Evolutionary conservation across 2,888 invertebrate species (phyloP).

Genomic region (Pollenia griseotomentosa): DNA sequence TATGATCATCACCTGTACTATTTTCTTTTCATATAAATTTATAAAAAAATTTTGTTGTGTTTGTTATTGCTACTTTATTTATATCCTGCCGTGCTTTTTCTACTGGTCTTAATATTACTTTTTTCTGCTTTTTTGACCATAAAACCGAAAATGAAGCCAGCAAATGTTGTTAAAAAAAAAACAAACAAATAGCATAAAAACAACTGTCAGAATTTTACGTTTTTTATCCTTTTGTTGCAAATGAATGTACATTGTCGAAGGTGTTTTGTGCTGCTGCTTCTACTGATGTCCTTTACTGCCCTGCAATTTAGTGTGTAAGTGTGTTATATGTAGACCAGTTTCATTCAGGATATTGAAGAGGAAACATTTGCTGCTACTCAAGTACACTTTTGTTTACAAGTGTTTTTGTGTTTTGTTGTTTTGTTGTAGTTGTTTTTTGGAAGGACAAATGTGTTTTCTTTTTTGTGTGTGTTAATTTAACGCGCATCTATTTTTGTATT

Average conservation of each 20-base stretch:
- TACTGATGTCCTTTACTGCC: slow-evolving; percentile 58
- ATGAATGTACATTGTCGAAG: slow-evolving; percentile 61
- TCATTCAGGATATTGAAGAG: slow-evolving; percentile 66
- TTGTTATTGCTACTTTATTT: slow-evolving; percentile 41
- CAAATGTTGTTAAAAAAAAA: slow-evolving; percentile 21
- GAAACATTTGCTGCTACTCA: slow-evolving; percentile 70
- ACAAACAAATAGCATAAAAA: slow-evolving; percentile 32
- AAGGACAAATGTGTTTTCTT: slow-evolving; percentile 33
- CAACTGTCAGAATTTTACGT: slow-evolving; percentile 27
- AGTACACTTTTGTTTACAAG: slow-evolving; percentile 72
- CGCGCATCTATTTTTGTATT: slow-evolving; percentile 59
- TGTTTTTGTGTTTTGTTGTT: slow-evolving; percentile 57
- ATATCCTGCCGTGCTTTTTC: slow-evolving; percentile 49
- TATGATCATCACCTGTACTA: slow-evolving; percentile 66
- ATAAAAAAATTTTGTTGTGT: not conserved
- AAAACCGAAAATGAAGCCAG: slow-evolving; percentile 61
- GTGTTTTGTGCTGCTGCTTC: slow-evolving; percentile 51
- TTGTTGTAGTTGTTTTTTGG: slow-evolving; percentile 18
- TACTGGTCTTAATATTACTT: not conserved
- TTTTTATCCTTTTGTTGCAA: slow-evolving; percentile 13
- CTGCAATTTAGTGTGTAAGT: slow-evolving; percentile 68
- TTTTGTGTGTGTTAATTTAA: slow-evolving; percentile 55
- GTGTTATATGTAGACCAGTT: slow-evolving; percentile 46
- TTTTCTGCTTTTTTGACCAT: slow-evolving; percentile 44
- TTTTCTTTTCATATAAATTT: slow-evolving; percentile 40